Evolutionary conservation across 2,113 vertebrate genomes (phyloP).

Genomic region (Ivindomyrus marchei): DNA sequence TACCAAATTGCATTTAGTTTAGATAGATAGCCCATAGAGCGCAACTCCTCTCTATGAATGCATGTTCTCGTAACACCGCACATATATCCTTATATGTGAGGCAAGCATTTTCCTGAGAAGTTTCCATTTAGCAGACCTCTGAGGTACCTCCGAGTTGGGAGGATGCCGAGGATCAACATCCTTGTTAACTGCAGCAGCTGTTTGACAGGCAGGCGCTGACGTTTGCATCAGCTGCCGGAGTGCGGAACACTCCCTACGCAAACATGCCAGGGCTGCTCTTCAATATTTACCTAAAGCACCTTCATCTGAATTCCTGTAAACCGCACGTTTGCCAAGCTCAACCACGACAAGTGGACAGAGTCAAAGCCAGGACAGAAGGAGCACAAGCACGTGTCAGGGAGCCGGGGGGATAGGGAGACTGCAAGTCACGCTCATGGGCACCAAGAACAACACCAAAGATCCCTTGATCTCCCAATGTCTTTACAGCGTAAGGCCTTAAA

Average conservation of each 20-base stretch:
- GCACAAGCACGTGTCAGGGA: not conserved
- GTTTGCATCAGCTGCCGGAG: not conserved
- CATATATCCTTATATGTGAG: not conserved
- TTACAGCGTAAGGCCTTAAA: not conserved
- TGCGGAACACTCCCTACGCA: not conserved
- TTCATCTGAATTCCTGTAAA: not conserved
- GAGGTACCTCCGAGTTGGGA: not conserved
- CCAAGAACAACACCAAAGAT: not conserved
- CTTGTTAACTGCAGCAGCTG: not conserved
- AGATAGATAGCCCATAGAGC: too few species aligned
- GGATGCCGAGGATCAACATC: not conserved
- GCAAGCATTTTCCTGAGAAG: not conserved
- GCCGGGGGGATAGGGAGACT: not conserved
- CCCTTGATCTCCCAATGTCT: not conserved
- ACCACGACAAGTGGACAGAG: not conserved
- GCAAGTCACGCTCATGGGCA: not conserved
- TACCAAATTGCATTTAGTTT: not conserved
- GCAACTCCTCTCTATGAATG: not conserved
- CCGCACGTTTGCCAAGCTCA: not conserved
- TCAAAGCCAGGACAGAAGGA: not conserved
- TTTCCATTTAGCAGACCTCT: not conserved
- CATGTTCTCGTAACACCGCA: not conserved
- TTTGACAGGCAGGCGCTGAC: not conserved
- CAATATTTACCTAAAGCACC: slow-evolving; percentile 6
- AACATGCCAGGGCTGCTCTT: not conserved